Conservation (phyloP, 2,797 vertebrate species). For the Neosilurus hyrtlii region DNA sequence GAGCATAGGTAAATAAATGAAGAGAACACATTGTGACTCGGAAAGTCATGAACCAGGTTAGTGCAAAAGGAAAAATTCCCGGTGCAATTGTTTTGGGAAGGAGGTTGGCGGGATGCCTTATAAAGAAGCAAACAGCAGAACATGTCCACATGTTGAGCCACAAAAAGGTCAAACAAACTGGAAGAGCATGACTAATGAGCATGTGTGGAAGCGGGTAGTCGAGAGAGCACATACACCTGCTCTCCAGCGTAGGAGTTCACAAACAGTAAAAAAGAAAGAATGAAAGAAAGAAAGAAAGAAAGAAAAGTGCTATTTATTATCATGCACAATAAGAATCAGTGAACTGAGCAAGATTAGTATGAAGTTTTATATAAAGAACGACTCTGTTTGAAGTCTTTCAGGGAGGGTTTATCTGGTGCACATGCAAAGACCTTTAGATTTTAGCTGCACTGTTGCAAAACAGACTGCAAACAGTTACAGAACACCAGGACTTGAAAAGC, state of each 20-base stretch:
- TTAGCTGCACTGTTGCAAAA: background rate
- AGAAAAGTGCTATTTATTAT: background rate
- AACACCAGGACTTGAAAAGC: background rate
- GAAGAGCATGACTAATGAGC: constrained; percentile 25
- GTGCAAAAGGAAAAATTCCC: constrained; percentile 23
- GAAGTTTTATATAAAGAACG: background rate
- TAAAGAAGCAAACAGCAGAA: constrained; percentile 22
- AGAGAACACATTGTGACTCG: constrained; percentile 25
- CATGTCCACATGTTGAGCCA: constrained; percentile 1
- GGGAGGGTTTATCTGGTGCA: constrained; percentile 1
- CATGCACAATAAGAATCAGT: background rate
- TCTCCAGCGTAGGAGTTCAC: background rate
- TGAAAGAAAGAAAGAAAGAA: too few species aligned
- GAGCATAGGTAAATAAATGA: constrained; percentile 29
- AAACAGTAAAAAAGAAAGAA: background rate
- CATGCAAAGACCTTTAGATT: background rate
- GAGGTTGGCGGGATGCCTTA: constrained; percentile 1
- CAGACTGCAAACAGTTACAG: constrained; percentile 13
- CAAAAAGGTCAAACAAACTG: constrained; percentile 5
- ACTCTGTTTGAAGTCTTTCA: background rate
- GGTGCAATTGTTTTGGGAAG: constrained; percentile 13
- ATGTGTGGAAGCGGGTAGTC: constrained; percentile 6
- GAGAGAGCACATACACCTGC: constrained; percentile 23
- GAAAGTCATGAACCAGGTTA: constrained; percentile 21
- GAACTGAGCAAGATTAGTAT: background rate